Base-by-base conservation (phyloP, 1,140 invertebrate species). In the Doryteuthis pealeii region DNA sequence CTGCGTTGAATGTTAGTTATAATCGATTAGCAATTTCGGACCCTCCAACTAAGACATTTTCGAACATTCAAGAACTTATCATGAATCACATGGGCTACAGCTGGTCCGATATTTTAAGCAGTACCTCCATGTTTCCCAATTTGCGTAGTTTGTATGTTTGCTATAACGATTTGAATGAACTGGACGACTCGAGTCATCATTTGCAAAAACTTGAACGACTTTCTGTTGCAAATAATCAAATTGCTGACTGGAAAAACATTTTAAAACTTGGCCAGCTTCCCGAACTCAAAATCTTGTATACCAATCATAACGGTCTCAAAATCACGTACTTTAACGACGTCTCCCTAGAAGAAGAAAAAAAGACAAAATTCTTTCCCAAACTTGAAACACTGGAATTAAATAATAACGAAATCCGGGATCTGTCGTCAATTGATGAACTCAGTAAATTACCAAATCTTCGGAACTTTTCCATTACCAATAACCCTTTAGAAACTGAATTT, bases 201-300 rank as follows among this genome's bases (percentile, higher is more conserved):
- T 62, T 62, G 18, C 18, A 22, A 8, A 22, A 62, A 2, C 54
- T 62, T 22, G 26, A 62, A 62, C 26, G 6, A n/a, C 54, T 62
- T 28, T 62, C 54, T n/a, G 5, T 62, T 14, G 18, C 1, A 62
- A 6, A 62, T 28, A 62, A 62, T 22, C 54, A 28, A 6, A 5
- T 62, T n/a, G 18, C 22, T 62, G 54, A 62, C 10, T 62, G 54
- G 54, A 22, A 62, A 2, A 18, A 62, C 5, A 5, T 62, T 62
- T 62, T 62, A 62, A 62, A 62, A 62, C 54, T 62, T 22, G 54
- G 54, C 26, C 54, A 62, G 0, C 54, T 62, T 62, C 54, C 54
- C 1, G 22, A 62, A 62, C 26, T 62, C 5, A 62, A 28, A 22
- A 62, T 18, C 18, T 18, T 62, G 18, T 62, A 6, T 62, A 5